Conservation (phyloP, 2,888 invertebrate species). For the Chrysolina haemoptera region DNA sequence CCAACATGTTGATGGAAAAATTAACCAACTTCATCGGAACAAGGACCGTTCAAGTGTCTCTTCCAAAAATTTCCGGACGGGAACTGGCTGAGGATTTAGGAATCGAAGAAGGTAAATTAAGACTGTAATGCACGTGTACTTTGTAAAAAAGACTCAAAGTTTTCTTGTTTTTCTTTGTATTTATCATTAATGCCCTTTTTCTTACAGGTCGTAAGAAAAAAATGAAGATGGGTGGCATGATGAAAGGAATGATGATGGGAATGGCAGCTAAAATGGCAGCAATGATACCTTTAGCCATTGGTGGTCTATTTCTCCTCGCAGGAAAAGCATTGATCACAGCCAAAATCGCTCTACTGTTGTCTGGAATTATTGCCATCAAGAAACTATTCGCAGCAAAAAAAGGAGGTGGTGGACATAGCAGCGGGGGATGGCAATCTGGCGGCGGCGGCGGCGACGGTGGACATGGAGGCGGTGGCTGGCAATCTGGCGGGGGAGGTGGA, state of each 20-base stretch:
- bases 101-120: constrained; percentile 80
- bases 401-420: constrained; percentile 70
- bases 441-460: constrained; percentile 70
- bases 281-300: constrained; percentile 85
- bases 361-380: constrained; percentile 87
- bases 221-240: constrained; percentile 86
- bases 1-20: constrained; percentile 80
- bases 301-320: constrained; percentile 84
- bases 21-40: constrained; percentile 81
- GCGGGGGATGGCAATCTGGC: constrained; percentile 70
- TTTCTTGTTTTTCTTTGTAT: background rate
- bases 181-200: background rate
- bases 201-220: constrained; percentile 68
- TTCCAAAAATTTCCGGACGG: constrained; percentile 77
- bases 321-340: constrained; percentile 88
- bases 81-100: constrained; percentile 70
- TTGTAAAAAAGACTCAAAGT: no score
- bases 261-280: constrained; percentile 88
- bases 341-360: constrained; percentile 85
- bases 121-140: background rate
- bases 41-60: constrained; percentile 82
- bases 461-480: constrained; percentile 64
- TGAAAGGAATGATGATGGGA: constrained; percentile 93
- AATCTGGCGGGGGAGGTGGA: constrained; percentile 71
- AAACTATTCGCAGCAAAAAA: constrained; percentile 82